Evolutionary conservation across 1,140 invertebrate genomes (phyloP), one percentile per base, ranked within the genome.

Genomic region (Lycorma delicatula): DNA sequence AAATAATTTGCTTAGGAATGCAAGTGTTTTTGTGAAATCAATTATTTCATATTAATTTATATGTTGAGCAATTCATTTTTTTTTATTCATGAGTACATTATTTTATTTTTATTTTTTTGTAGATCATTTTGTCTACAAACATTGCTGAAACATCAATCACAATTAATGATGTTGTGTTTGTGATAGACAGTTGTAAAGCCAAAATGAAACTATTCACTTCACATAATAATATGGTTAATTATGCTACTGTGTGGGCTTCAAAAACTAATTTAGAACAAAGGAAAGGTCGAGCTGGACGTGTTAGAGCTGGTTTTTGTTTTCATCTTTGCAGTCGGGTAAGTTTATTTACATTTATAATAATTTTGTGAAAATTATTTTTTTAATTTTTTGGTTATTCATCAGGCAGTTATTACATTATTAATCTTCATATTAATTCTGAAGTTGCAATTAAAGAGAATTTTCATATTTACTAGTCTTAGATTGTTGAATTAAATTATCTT

Each of bases 171-270:
- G 88, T 98, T 6, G 93, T 97, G 1, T 97, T 88, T 71, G 94
- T 98, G 0, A 89, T 98, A 64, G 93, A 98, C 72, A 87, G 87
- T 31, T 94, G 93, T 68, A 95, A 95, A 74, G 89, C 92, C 0
- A 97, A 97, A 69, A 90, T 95, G 79, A 97, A 97, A 67, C 76
- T 95, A 36, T 97, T 95, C 67, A 93, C 93, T 1, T 91, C 92
- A 0, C 91, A 96, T 67, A 95, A 93, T 67, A 97, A 97, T 72
- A 88, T 97, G 81, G 93, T 91, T 0, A 93, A 91, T 64, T 93
- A 97, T 69, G 90, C 92, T 0, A 91, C 92, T 0, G 89, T 94
- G 13, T 95, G 92, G 91, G 91, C 92, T 0, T 93, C 90, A 57
- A 82, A 80, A 66, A 93, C 92, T 6, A 98, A 97, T 73, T 73